Evolutionary conservation across 2,888 invertebrate genomes (phyloP).

Genomic region (Eilema depressum): DNA sequence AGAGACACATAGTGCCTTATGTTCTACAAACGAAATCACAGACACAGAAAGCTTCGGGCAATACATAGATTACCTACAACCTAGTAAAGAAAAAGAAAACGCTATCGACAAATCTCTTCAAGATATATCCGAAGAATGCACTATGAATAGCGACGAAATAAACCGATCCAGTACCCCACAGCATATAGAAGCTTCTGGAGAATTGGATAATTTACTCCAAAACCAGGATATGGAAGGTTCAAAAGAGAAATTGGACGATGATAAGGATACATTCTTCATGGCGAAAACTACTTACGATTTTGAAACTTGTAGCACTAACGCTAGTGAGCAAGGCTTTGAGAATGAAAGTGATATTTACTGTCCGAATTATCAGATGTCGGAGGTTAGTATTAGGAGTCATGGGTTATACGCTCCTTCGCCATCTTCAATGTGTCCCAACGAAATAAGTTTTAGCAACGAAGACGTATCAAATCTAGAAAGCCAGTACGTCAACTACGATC

Average conservation of each 20-base stretch:
- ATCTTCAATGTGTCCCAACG: constrained; percentile 83
- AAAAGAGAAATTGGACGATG: constrained; percentile 74
- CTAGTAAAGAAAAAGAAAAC: constrained; percentile 73
- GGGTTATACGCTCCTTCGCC: constrained; percentile 89
- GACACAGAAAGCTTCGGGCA: constrained; percentile 85
- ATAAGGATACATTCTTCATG: constrained; percentile 77
- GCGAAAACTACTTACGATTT: constrained; percentile 81
- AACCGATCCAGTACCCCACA: constrained; percentile 72
- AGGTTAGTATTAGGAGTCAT: constrained; percentile 89
- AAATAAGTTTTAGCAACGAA: constrained; percentile 83
- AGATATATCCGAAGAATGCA: constrained; percentile 82
- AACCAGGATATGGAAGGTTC: constrained; percentile 64
- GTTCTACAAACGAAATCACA: constrained; percentile 83
- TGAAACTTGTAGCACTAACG: constrained; percentile 81
- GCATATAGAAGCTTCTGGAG: constrained; percentile 62
- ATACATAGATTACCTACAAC: constrained; percentile 81
- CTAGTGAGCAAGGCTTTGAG: constrained; percentile 82
- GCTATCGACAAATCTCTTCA: constrained; percentile 76
- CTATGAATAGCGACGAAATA: constrained; percentile 80
- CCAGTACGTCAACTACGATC: constrained; percentile 87
- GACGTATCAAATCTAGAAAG: constrained; percentile 83
- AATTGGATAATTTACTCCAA: constrained; percentile 72
- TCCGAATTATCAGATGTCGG: constrained; percentile 88
- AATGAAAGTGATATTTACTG: constrained; percentile 89
- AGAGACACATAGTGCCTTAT: constrained; percentile 82